A percentile compares a stretch with the other conserved stretches of the same genome.
Conservation (phyloP, 1,140 invertebrate species). For the Dufourea novaeangliae region DNA sequence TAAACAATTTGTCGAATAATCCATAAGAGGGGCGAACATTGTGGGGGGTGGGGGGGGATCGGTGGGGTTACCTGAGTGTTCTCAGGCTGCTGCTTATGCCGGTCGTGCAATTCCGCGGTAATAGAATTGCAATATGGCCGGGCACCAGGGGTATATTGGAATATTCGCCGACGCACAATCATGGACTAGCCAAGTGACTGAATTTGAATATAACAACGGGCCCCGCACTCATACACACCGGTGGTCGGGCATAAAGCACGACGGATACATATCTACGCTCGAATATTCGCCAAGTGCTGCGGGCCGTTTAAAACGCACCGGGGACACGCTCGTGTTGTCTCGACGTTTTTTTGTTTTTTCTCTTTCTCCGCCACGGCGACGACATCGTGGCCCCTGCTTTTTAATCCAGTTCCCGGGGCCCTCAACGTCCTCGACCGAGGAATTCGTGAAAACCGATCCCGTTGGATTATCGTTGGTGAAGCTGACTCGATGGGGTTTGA, state of each 20-base stretch:
- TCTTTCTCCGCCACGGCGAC: neutral
- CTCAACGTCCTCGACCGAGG: neutral
- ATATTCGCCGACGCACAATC: slow-evolving; percentile 75
- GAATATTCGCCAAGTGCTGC: slow-evolving; percentile 41
- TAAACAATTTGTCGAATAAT: slow-evolving; percentile 45
- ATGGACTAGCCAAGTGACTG: slow-evolving; percentile 76
- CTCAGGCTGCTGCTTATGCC: slow-evolving; percentile 50
- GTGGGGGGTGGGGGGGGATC: neutral
- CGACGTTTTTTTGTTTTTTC: neutral
- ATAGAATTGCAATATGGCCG: slow-evolving; percentile 62
- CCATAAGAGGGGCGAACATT: neutral
- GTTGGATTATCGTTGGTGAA: too few species aligned
- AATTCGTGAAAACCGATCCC: neutral
- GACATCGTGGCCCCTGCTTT: neutral
- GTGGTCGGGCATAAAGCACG: slow-evolving; percentile 69
- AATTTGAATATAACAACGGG: slow-evolving; percentile 80
- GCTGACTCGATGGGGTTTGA: too few species aligned
- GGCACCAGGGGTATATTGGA: slow-evolving; percentile 63
- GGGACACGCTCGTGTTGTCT: slow-evolving; percentile 27
- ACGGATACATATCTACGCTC: slow-evolving; percentile 75
- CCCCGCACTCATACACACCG: slow-evolving; percentile 68
- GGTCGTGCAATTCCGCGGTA: slow-evolving; percentile 69
- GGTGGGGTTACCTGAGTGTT: slow-evolving; percentile 31
- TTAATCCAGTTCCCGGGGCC: slow-evolving; percentile 6
- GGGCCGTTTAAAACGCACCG: slow-evolving; percentile 42